Percentiles rank a stretch among this genome's conserved stretches.
Conservation (phyloP, 1,140 invertebrate genomes). For the Scaptomyza graminum region DNA sequence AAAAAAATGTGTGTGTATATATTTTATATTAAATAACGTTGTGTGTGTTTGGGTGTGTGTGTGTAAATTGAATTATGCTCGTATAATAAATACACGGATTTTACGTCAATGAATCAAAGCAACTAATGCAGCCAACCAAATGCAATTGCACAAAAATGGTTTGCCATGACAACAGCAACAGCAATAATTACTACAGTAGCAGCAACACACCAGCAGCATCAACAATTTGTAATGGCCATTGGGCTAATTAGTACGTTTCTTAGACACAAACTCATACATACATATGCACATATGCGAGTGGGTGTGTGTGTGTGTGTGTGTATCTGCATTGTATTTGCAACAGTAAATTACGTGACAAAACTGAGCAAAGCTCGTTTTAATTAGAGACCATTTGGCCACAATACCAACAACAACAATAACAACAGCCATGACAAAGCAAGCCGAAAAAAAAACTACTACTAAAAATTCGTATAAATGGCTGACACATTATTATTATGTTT, state of each 20-base stretch:
- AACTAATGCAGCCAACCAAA: slow-evolving; percentile 46
- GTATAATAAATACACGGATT: slow-evolving; percentile 28
- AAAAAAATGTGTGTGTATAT: slow-evolving; percentile 16
- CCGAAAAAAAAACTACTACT: too few species aligned
- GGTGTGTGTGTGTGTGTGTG: slow-evolving; percentile 5
- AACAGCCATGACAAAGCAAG: neutral
- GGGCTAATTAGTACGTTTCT: slow-evolving; percentile 54
- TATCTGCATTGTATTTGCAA: slow-evolving; percentile 35
- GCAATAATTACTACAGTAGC: slow-evolving; percentile 42
- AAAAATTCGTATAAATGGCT: too few species aligned
- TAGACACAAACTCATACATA: slow-evolving; percentile 27
- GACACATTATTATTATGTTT: too few species aligned
- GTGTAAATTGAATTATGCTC: slow-evolving; percentile 28
- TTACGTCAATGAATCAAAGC: slow-evolving; percentile 52
- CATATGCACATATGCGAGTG: neutral
- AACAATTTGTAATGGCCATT: slow-evolving; percentile 39
- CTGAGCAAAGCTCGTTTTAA: slow-evolving; percentile 50
- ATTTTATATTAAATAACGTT: too few species aligned
- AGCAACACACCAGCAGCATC: slow-evolving; percentile 6
- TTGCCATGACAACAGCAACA: slow-evolving; percentile 41
- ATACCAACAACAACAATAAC: slow-evolving; percentile 4
- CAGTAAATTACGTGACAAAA: slow-evolving; percentile 58
- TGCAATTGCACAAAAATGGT: slow-evolving; percentile 46
- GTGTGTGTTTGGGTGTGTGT: neutral
- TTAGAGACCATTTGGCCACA: slow-evolving; percentile 29